Conservation (phyloP, 1,140 invertebrate species). For the Macrocentrus cingulum region DNA sequence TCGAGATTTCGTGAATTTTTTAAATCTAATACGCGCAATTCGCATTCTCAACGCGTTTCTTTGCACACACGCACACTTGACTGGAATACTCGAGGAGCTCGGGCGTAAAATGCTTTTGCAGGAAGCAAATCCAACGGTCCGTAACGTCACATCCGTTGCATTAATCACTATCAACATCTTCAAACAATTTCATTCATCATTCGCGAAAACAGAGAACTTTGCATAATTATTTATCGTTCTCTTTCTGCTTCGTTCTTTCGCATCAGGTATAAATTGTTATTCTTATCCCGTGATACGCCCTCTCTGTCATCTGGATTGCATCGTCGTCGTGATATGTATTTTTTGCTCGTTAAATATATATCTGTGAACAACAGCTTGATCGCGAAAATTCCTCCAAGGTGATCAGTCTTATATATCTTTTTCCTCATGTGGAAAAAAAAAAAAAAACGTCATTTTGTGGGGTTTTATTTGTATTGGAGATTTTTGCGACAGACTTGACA, state of each 20-base stretch:
- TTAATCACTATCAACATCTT: conserved; percentile 31
- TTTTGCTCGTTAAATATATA: conserved; percentile 12
- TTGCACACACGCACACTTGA: neutral
- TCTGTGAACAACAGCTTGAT: neutral
- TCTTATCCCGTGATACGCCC: neutral
- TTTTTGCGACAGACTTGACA: too few species aligned
- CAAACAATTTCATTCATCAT: neutral
- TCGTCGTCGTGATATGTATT: neutral
- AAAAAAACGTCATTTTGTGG: neutral
- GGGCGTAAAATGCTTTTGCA: conserved; percentile 23
- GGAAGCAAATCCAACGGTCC: conserved; percentile 41
- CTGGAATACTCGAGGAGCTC: conserved; percentile 12
- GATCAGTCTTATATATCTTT: neutral
- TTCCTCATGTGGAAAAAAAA: too few species aligned
- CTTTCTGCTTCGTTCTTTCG: too few species aligned
- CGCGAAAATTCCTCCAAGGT: neutral
- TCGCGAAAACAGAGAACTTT: neutral
- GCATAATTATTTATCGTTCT: neutral
- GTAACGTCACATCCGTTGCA: conserved; percentile 44
- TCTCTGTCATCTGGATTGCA: neutral
- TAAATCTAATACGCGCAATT: neutral
- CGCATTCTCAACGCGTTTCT: conserved; percentile 10
- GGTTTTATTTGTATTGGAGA: too few species aligned
- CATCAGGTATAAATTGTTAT: too few species aligned
- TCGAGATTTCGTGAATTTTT: neutral